A percentile compares a stretch with the other conserved stretches of the same genome.
These are phyloP conservation scores for Drosophila grimshawi DNA, from an alignment of 1,140 invertebrate genomes.

Conservation along the genomic window DNA sequence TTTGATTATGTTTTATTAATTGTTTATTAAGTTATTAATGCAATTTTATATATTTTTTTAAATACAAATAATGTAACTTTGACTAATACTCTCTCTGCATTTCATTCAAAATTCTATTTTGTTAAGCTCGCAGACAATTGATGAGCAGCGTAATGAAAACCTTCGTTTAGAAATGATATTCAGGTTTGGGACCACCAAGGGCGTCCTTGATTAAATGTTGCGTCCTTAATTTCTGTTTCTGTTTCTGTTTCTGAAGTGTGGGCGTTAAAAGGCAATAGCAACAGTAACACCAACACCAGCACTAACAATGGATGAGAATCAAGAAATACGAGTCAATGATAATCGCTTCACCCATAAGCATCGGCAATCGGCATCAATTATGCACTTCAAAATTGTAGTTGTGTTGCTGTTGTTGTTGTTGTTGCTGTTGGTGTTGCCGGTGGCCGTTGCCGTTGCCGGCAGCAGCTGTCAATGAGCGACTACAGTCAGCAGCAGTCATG, in stretches of 20 bases:
- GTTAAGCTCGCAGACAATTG: neutral
- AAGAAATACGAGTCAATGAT: constrained; percentile 17
- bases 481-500: constrained; percentile 23
- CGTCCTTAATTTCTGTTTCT: constrained; percentile 1
- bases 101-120: no score
- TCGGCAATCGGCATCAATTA: constrained; percentile 64
- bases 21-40: no score
- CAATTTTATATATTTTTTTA: no score
- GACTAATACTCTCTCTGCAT: no score
- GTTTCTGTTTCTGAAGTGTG: neutral
- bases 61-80: no score
- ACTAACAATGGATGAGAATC: constrained; percentile 11
- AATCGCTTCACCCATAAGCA: constrained; percentile 44
- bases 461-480: constrained; percentile 29
- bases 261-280: constrained; percentile 28
- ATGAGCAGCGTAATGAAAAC: neutral
- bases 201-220: neutral
- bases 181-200: constrained; percentile 21
- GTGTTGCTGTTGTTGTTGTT: constrained; percentile 23
- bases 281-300: constrained; percentile 13
- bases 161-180: neutral
- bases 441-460: constrained; percentile 16
- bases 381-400: constrained; percentile 67
- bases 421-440: constrained; percentile 20
- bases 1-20: no score